Evolutionary conservation across 2,113 vertebrate genomes (phyloP), one percentile per base, ranked within the genome.

Genomic region (Eupsittula cactorum): DNA sequence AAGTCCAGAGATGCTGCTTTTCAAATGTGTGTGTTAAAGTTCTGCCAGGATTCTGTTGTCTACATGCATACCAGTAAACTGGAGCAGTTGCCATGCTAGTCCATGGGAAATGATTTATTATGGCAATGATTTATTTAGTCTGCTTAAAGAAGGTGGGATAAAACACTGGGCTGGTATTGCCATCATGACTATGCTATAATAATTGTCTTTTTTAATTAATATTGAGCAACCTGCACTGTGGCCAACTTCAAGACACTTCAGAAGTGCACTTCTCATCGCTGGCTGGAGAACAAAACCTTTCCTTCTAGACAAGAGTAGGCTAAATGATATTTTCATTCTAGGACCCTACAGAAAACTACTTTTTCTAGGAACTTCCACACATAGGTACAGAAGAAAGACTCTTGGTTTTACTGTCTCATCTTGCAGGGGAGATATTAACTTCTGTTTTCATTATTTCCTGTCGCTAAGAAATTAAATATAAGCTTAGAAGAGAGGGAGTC

Each of bases 61-160:
- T 95, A 81, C 39, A 5, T 4, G 5, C 46, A 33, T 23, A 82
- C 73, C 91, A 69, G 41, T 69, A 55, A 91, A 57, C 71, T 42
- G 63, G 41, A 76, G 50, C 53, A 57, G 24, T 16, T 89, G 74
- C 79, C 69, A 33, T 27, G 33, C 50, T 87, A 25, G 53, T 91
- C 44, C 59, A 53, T 46, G 59, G 35, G 82, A 92, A 77, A 75
- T 29, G 52, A 50, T 81, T 93, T 77, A 71, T 86, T 62, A 92
- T 90, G 47, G 79, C 62, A 75, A 49, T 47, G 49, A 87, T 89
- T 93, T 92, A 93, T 87, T 69, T 78, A 80, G 28, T 80, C 55
- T 82, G 9, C 49, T 93, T 86, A 47, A 83, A 91, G 62, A 33
- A 77, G 50, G 77, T 50, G n/a, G 79, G 21, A 81, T 88, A 84